A percentile compares a stretch with the other conserved stretches of the same genome.
These are phyloP conservation scores for Melanocharis versteri DNA, from an alignment of 2,113 vertebrate genomes.

Conservation along the genomic window DNA sequence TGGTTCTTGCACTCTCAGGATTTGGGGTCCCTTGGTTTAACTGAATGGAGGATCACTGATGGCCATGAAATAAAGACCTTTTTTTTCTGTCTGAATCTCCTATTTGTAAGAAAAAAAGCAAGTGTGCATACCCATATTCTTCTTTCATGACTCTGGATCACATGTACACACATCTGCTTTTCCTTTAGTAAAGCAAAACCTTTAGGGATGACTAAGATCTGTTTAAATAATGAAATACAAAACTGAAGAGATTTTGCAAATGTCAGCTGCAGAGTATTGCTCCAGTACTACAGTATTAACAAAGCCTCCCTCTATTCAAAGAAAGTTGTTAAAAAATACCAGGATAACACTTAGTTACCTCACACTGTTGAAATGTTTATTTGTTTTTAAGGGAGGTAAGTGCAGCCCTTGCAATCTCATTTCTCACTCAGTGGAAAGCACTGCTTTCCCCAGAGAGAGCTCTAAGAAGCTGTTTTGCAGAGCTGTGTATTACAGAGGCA, in stretches of 20 bases:
- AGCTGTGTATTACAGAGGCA: not conserved
- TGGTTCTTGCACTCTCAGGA: not conserved
- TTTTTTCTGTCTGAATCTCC: not conserved
- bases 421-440: not conserved
- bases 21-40: not conserved
- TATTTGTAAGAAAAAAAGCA: not conserved
- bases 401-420: slow-evolving; percentile 8
- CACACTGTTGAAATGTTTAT: not conserved
- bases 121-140: not conserved
- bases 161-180: not conserved
- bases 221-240: not conserved
- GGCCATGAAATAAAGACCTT: fast-evolving
- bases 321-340: not conserved
- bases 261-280: not conserved
- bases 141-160: not conserved
- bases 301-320: not conserved
- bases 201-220: not conserved
- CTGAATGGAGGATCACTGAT: not conserved
- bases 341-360: not conserved
- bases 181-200: not conserved
- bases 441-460: not conserved
- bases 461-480: not conserved
- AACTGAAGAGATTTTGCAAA: not conserved
- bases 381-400: not conserved
- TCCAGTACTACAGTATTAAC: not conserved